Evolutionary conservation across 2,888 invertebrate species (phyloP), one percentile per base, ranked within the genome.

Genomic region (Isoperla grammatica): DNA sequence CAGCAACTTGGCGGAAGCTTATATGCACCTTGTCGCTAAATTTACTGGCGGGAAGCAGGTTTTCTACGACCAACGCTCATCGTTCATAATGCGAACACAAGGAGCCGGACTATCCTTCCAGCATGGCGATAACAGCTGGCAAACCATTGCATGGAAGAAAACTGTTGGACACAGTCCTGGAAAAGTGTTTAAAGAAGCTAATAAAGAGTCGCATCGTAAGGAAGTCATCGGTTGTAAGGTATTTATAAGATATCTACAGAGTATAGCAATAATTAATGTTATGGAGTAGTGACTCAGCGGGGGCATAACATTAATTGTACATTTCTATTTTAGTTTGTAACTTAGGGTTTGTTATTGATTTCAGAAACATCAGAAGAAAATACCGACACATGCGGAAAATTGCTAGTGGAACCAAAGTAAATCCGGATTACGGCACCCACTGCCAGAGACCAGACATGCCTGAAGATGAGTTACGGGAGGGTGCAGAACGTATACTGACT

Each of bases 21-120:
- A 11, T 11, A 17, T 19, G 45, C 45, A 13, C 11, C 42, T n/a
- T 15, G 42, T 13, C 5, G 42, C n/a, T 6, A 15, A 42, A n/a
- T 42, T n/a, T 4, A 45, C 3, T 3, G 11, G 45, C 15, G 45
- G 45, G 5, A 71, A 70, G 57, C 71, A 72, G 61, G 48, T 71
- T 19, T 45, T 45, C 45, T 45, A 45, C 19, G 45, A 17, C 19
- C 17, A 19, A 17, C 11, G 45, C 2, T 11, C 3, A 3, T 45
- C 45, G 6, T 19, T 6, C 15, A 19, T 19, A 17, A 15, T 6
- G 43, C 8, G 43, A n/a, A 42, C 45, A 11, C 19, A 45, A 17
- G 45, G 17, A 4, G 45, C 45, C 15, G 45, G 45, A 3, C 19
- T 45, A 6, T 45, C 45, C 15, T 45, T 45, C 45, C 11, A 17